These are phyloP conservation scores for Aphelenchoides bicaudatus DNA, from an alignment of 2,888 invertebrate genomes.

Conservation along the genomic window DNA sequence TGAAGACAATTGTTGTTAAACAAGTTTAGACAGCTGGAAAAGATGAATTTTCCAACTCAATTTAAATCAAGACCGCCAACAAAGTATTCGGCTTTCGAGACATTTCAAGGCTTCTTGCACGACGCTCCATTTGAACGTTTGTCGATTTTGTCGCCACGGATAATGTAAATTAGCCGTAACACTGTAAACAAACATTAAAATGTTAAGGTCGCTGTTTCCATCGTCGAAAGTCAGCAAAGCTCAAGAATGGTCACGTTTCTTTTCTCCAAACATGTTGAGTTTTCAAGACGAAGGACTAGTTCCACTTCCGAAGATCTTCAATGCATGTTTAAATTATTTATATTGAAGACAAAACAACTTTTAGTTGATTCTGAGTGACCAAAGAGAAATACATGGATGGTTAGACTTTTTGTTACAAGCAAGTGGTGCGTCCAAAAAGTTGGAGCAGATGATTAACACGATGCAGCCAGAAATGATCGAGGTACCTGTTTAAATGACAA, in stretches of 20 bases:
- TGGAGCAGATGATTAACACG: neutral
- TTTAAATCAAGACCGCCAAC: neutral
- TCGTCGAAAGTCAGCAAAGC: neutral
- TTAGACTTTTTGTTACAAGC: neutral
- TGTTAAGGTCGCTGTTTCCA: slow-evolving; percentile 5
- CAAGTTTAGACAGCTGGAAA: neutral
- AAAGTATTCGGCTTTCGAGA: neutral
- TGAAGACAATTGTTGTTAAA: neutral
- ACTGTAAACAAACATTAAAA: too few relatives aligned
- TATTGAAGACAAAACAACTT: neutral
- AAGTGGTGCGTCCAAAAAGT: slow-evolving; percentile 2
- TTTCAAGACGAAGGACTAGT: neutral
- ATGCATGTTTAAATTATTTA: neutral
- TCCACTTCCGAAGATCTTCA: slow-evolving; percentile 3
- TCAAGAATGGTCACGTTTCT: neutral
- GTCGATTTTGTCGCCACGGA: neutral
- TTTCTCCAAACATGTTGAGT: neutral
- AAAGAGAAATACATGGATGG: slow-evolving; percentile 8
- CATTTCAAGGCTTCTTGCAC: neutral
- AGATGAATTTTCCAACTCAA: neutral
- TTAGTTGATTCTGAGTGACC: neutral
- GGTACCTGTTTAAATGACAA: too few relatives aligned
- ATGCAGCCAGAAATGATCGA: slow-evolving; percentile 3
- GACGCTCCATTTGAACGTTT: slow-evolving; percentile 8
- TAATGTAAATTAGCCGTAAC: too few relatives aligned